Evolutionary conservation across 2,888 invertebrate species (phyloP), one percentile per base, ranked within the genome.

Genomic region (Polyommatus icarus): DNA sequence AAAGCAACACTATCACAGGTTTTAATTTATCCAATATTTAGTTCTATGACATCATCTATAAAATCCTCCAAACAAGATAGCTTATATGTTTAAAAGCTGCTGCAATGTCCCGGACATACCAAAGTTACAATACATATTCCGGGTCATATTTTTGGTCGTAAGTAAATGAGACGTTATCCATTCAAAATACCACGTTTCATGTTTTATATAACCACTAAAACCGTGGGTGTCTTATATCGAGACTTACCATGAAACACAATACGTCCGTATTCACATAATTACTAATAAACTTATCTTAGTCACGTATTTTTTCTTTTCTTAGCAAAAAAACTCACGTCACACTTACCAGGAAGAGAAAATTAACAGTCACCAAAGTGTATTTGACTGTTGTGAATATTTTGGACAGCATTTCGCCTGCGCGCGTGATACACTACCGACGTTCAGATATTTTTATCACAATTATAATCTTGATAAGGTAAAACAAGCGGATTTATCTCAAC

Each of bases 331-430:
- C 12, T 73, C 24, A 36, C 78, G 76, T 61, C 40, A 54, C 79
- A 92, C 92, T 93, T 88, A 93, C 93, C 91, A 93, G 81, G 81
- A 93, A 93, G 73, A 93, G 83, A 82, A 93, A 90, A 84, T 92
- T 91, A 24, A 93, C 88, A 61, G 87, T 83, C 82, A 91, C 89
- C 83, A 94, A 85, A 7, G 87, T 85, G 80, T 93, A 94, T 84
- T 92, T 93, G 24, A 94, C 93, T 12, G 93, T 93, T 24, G 91
- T 90, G 83, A 93, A 94, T 83, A 94, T 84, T 89, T 93, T 94
- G 12, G 89, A 87, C 84, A 86, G 89, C 93, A 94, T 94, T 89
- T 89, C 91, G 32, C 67, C 50, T 76, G 61, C 78, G 76, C 87
- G 84, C 88, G 87, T 87, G 88, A 88, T 87, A 84, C 82, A 76